A percentile compares a stretch with the other conserved stretches of the same genome.
Conservation (phyloP, 2,797 vertebrate species). For the Pelodytes ibericus region DNA sequence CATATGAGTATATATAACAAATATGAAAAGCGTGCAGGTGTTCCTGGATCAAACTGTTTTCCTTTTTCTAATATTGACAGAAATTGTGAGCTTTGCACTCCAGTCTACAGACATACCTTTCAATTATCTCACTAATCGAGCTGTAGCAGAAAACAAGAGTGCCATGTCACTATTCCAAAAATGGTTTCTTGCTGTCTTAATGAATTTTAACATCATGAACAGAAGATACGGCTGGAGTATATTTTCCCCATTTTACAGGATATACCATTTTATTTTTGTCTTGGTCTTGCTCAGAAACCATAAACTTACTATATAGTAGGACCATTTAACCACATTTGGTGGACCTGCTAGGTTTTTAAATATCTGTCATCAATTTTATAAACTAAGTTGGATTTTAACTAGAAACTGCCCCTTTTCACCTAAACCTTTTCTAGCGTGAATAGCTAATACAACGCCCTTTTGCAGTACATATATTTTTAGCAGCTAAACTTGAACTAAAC, state of each 20-base stretch:
- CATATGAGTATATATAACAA: constrained; percentile 30
- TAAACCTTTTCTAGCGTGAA: no score
- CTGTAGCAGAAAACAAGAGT: constrained; percentile 33
- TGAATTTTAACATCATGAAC: constrained; percentile 40
- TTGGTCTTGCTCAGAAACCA: constrained; percentile 10
- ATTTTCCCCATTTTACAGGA: constrained; percentile 28
- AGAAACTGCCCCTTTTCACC: no score
- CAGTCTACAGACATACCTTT: constrained; percentile 27
- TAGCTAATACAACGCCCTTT: no score
- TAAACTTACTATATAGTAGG: no score
- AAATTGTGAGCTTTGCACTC: constrained; percentile 18
- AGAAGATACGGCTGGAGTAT: constrained; percentile 27
- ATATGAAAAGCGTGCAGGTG: constrained; percentile 31
- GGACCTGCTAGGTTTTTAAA: no score
- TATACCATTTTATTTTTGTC: constrained; percentile 20
- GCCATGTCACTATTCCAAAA: constrained; percentile 30
- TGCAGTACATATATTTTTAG: no score
- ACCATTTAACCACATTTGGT: no score
- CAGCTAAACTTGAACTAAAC: no score
- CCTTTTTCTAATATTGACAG: constrained; percentile 42
- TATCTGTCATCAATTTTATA: no score
- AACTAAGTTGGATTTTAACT: no score
- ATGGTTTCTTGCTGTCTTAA: constrained; percentile 36
- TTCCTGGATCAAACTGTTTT: constrained; percentile 35
- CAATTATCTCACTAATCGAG: constrained; percentile 18